Evolutionary conservation across 1,140 invertebrate genomes (phyloP).

Genomic region (Cepaea nemoralis): DNA sequence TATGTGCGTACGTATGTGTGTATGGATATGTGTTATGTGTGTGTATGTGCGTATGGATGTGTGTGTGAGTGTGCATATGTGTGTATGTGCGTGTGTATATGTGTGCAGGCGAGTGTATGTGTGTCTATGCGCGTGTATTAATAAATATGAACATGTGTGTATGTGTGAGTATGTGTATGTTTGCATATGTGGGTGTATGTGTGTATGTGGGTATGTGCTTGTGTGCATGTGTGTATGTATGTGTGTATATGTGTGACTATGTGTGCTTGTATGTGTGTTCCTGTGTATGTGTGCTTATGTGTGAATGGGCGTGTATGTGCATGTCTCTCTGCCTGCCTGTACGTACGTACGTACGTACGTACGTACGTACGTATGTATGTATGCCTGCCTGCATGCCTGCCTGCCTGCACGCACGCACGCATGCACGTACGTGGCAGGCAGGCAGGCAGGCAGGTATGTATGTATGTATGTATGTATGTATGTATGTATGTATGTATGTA

Average conservation of each 20-base stretch:
- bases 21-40: too few relatives aligned
- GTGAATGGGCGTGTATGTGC: neutral
- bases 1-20: neutral
- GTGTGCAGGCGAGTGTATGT: too few relatives aligned
- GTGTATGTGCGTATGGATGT: too few relatives aligned
- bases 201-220: too few relatives aligned
- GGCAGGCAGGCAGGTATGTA: neutral
- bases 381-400: too few relatives aligned
- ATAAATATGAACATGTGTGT: neutral
- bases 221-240: constrained; percentile 10
- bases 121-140: neutral
- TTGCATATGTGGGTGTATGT: too few relatives aligned
- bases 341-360: constrained; percentile 10
- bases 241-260: too few relatives aligned
- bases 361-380: constrained; percentile 10
- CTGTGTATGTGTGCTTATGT: constrained; percentile 1
- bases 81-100: constrained; percentile 10
- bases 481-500: constrained; percentile 10
- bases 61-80: too few relatives aligned
- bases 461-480: constrained; percentile 10
- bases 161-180: too few relatives aligned
- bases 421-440: too few relatives aligned
- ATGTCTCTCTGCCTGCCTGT: too few relatives aligned
- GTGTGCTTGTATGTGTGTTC: neutral
- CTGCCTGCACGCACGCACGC: too few relatives aligned